Conservation (phyloP, 2,113 vertebrate genomes). For the Lathamus discolor region DNA sequence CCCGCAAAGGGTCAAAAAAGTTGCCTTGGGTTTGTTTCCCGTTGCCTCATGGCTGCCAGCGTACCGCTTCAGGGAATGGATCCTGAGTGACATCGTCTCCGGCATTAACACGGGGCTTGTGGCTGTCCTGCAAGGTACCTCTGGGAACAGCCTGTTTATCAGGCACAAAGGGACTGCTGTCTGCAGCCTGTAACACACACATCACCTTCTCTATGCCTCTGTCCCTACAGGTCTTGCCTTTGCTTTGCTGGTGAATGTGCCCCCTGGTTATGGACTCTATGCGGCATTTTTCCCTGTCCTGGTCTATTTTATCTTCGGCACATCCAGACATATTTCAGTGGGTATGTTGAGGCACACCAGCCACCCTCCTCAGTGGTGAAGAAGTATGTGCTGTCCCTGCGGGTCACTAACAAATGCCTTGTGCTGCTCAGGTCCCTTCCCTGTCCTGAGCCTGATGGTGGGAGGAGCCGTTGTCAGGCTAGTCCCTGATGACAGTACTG, state of each 20-base stretch:
- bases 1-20: constrained; percentile 78
- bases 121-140: constrained; percentile 92
- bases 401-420: background rate
- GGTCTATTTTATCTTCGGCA: constrained; percentile 91
- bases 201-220: background rate
- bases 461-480: constrained; percentile 79
- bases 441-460: constrained; percentile 91
- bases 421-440: constrained; percentile 83
- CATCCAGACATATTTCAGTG: constrained; percentile 92
- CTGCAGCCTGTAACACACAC: background rate
- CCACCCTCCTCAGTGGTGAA: background rate
- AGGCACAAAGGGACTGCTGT: background rate
- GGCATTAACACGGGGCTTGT: constrained; percentile 94
- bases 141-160: background rate
- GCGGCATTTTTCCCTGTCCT: constrained; percentile 90
- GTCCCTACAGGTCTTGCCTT: constrained; percentile 86
- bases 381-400: background rate
- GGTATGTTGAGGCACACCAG: constrained; percentile 77
- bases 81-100: constrained; percentile 88
- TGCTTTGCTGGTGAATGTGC: constrained; percentile 86
- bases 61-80: constrained; percentile 87
- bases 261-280: constrained; percentile 89
- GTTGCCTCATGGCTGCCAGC: constrained; percentile 85
- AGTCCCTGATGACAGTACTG: constrained; percentile 35
- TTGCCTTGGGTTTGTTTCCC: constrained; percentile 81